Percentiles rank a stretch among this genome's conserved stretches.
These are phyloP conservation scores for Brachypteracias leptosomus DNA, from an alignment of 2,113 vertebrate species.

Conservation along the genomic window DNA sequence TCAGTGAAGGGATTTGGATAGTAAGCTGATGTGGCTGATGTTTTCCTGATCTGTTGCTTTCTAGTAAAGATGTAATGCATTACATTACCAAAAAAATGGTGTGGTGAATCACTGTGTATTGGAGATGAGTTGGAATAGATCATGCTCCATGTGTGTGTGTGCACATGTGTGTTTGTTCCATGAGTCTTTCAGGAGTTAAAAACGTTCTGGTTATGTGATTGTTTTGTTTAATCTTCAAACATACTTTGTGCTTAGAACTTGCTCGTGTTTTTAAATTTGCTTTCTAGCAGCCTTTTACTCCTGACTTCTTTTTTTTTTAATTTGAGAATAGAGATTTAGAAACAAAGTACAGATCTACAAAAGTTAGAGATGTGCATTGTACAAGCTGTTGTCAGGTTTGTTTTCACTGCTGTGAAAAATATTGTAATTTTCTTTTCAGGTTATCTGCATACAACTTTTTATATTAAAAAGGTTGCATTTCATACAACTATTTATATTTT, in stretches of 20 bases:
- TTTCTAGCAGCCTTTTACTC: neutral
- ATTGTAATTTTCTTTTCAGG: neutral
- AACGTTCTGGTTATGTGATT: neutral
- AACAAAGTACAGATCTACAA: neutral
- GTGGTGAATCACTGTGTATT: neutral
- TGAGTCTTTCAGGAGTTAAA: neutral
- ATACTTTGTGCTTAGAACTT: neutral
- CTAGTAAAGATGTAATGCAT: neutral
- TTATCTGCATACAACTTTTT: neutral
- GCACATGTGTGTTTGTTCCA: neutral
- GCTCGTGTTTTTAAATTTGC: neutral
- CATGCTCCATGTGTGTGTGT: accelerated
- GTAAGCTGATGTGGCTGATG: neutral
- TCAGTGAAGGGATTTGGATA: slow-evolving; percentile 14
- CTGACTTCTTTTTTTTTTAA: neutral
- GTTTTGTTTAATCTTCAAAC: neutral
- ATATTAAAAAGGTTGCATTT: no score
- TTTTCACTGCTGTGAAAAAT: neutral
- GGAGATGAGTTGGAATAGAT: neutral
- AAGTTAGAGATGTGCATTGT: neutral
- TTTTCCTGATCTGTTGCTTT: slow-evolving; percentile 15
- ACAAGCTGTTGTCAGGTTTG: neutral
- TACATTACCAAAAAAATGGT: neutral
- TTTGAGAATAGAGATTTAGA: neutral
- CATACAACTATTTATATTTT: neutral